These are phyloP conservation scores for Plecotus auritus DNA, from an alignment of 2,113 vertebrate species.

Conservation along the genomic window DNA sequence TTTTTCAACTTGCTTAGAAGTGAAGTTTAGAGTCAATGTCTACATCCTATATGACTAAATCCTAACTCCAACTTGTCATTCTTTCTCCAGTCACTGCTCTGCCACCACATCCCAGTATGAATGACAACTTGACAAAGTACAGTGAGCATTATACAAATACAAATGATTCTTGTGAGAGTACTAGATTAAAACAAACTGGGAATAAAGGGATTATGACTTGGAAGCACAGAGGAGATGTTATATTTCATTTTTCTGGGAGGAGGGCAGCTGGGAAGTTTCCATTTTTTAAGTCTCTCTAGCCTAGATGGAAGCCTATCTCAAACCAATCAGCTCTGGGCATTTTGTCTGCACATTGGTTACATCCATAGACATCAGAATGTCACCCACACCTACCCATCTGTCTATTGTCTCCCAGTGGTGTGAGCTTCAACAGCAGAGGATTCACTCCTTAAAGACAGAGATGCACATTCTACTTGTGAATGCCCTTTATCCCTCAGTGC, in stretches of 20 bases:
- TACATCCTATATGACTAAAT: not conserved
- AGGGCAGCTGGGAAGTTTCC: not conserved
- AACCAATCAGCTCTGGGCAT: not conserved
- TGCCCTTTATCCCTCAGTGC: not conserved
- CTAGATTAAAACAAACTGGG: not conserved
- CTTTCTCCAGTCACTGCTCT: not conserved
- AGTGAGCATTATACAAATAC: not conserved
- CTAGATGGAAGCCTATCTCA: not conserved
- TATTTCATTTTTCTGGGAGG: not conserved
- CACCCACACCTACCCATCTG: not conserved
- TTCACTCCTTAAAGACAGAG: not conserved
- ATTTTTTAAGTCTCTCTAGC: constrained; percentile 2
- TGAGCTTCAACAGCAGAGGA: not conserved
- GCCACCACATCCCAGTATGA: not conserved
- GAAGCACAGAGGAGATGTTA: not conserved
- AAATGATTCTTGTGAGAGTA: not conserved
- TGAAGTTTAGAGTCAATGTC: not conserved
- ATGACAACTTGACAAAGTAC: not conserved
- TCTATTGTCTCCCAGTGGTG: not conserved
- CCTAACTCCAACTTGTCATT: not conserved
- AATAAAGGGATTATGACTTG: not conserved
- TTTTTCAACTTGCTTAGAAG: constrained; percentile 4
- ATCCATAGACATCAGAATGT: not conserved
- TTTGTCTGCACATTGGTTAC: not conserved
- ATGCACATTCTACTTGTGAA: not conserved